Base-by-base conservation (phyloP, 2,797 vertebrate genomes). In the Erpetoichthys calabaricus region DNA sequence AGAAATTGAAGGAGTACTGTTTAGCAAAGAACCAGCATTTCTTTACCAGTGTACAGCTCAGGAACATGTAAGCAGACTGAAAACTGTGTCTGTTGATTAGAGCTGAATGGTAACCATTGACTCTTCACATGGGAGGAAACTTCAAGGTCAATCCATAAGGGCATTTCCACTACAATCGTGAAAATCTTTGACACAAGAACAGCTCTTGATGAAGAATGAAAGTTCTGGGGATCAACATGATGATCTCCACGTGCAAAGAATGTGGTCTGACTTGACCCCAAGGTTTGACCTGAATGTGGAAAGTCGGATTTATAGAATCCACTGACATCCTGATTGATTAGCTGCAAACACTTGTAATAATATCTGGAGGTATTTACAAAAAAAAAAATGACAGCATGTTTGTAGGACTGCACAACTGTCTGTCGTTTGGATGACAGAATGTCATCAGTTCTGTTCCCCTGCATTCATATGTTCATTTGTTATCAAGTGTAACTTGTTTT, bases 71-170 rank as follows among this genome's bases (percentile, higher is more conserved):
- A 94, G 76, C 91, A 94, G 74, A 91, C 92, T 0, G 91, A 95
- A 78, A 94, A 92, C 75, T 94, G 92, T 71, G 90, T 91, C 61
- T 94, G 92, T 68, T 84, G 91, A 62, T 87, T 95, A 51, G 90
- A 94, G 86, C 80, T 95, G 47, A 92, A 94, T 1, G 91, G 90
- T 6, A 89, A 94, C 66, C 85, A 91, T 68, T 87, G 91, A 67
- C 86, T 89, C 76, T 84, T 95, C 73, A 95, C 91, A 81, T 95
- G 92, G 91, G 92, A 95, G 80, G 91, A 91, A 42, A 94, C 91
- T 65, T 91, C 92, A 7, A 87, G 89, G 3, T 93, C 91, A 55
- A 94, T 94, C 74, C 92, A 94, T 43, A 90, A 94, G 75, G 91
- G 91, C 67, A 92, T 94, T 67, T 90, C 90, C 63, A 93, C 91